phyloP scores from a whole-genome alignment of 2,113 vertebrate genomes.

The Petromus typicus region DNA sequence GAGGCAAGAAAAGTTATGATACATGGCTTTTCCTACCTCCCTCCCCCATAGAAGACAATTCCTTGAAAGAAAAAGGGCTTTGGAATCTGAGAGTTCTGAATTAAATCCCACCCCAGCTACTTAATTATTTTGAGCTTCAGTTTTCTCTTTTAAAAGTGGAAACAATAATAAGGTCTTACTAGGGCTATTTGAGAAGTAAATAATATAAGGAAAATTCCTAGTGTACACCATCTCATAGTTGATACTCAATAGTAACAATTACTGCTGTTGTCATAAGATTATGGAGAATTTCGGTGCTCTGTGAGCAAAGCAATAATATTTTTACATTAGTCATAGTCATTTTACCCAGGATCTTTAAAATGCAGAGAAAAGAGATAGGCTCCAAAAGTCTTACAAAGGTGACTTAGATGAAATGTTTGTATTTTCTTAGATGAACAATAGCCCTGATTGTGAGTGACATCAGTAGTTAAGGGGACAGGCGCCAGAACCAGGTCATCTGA shows the following conservation, averaged over 20 bases:
- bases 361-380: not conserved
- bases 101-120: not conserved
- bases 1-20: slow-evolving; percentile 15
- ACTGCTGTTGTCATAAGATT: not conserved
- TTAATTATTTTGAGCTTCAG: not conserved
- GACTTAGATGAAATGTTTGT: not conserved
- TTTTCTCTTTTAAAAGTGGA: slow-evolving; percentile 42
- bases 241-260: not conserved
- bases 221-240: not conserved
- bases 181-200: slow-evolving; percentile 21
- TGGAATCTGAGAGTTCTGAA: not conserved
- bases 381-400: slow-evolving; percentile 1
- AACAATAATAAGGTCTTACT: not conserved
- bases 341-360: slow-evolving; percentile 5
- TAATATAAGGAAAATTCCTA: not conserved
- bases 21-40: not conserved
- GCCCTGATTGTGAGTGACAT: not conserved
- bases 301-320: not conserved
- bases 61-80: slow-evolving; percentile 25
- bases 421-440: not conserved
- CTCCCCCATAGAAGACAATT: not conserved
- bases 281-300: not conserved
- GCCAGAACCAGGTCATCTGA: not conserved
- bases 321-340: not conserved
- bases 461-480: not conserved